Evolutionary conservation across 2,888 invertebrate genomes (phyloP), one percentile per base, ranked within the genome.

Genomic region (Neria commutata): DNA sequence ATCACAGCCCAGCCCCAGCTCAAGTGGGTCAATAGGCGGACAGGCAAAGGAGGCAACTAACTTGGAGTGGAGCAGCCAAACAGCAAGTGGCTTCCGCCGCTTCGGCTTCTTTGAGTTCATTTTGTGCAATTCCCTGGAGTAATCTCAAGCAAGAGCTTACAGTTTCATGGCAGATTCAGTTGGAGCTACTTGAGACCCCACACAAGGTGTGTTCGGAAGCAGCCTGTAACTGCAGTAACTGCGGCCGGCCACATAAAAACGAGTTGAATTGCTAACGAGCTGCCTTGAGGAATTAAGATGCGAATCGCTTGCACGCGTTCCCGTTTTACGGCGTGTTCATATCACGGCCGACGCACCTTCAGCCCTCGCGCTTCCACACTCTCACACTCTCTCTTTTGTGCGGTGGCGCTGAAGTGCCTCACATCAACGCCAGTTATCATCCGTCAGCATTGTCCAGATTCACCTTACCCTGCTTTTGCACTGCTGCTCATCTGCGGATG

Each of bases 241-340:
- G n/a, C n/a, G n/a, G n/a, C n/a, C n/a, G n/a, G n/a, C n/a, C n/a
- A n/a, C 42, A 6, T 16, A 42, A n/a, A n/a, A 42, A 23, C n/a
- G 48, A 14, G 25, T 48, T 48, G 25, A 48, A 26, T 26, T 26
- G 48, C 25, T 48, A 48, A 48, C 29, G 48, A 26, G n/a, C n/a
- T 17, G 17, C 51, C 29, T 52, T 42, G 17, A 25, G 60, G 48
- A 56, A 56, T 56, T 60, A 52, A 56, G 56, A 52, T 56, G 49
- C 29, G 24, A 49, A 56, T 29, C 52, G 48, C 53, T 59, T 55
- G 52, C 50, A 26, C 48, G 47, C 48, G 19, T 25, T 55, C n/a
- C n/a, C n/a, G n/a, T n/a, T n/a, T n/a, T n/a, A n/a, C n/a, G n/a
- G n/a, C n/a, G n/a, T 55, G 21, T 55, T 55, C 23, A n/a, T 55